Percentiles rank a stretch among this genome's conserved stretches.
phyloP scores from a whole-genome alignment of 2,113 vertebrate species.

The Hiodon tergisus region DNA sequence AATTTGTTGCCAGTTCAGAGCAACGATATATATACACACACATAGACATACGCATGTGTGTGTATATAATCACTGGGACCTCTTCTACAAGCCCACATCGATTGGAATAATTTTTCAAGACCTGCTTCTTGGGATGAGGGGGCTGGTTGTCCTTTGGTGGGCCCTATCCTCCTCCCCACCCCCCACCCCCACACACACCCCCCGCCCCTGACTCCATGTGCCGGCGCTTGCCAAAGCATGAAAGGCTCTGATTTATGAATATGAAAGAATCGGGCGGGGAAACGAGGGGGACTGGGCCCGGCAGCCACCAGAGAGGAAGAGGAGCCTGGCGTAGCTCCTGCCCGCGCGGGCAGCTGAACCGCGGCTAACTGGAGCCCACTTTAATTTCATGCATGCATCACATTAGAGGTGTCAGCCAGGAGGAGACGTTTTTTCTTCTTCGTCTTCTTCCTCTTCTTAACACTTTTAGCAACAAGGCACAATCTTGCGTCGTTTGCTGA shows the following conservation, averaged over 20 bases:
- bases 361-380: constrained; percentile 44
- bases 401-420: constrained; percentile 76
- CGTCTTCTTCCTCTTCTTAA: constrained; percentile 50
- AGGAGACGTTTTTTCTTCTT: constrained; percentile 57
- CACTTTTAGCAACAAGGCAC: constrained; percentile 80
- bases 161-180: constrained; percentile 35
- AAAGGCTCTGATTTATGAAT: constrained; percentile 69
- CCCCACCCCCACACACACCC: too few species aligned
- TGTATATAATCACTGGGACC: constrained; percentile 28
- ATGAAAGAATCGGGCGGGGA: constrained; percentile 53
- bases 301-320: constrained; percentile 61
- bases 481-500: constrained; percentile 86
- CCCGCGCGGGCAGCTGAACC: constrained; percentile 31
- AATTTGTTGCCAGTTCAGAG: constrained; percentile 67
- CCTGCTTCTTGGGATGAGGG: constrained; percentile 47
- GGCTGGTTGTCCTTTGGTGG: constrained; percentile 45
- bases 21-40: constrained; percentile 33
- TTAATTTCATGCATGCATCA: constrained; percentile 86
- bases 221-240: constrained; percentile 44
- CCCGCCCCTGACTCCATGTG: constrained; percentile 39
- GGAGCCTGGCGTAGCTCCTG: constrained; percentile 37
- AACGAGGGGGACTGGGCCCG: constrained; percentile 20
- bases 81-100: constrained; percentile 47
- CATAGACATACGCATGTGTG: background rate
- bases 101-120: constrained; percentile 66